These are phyloP conservation scores for Ammodytes dubius DNA, from an alignment of 2,113 vertebrate species.

Conservation along the genomic window DNA sequence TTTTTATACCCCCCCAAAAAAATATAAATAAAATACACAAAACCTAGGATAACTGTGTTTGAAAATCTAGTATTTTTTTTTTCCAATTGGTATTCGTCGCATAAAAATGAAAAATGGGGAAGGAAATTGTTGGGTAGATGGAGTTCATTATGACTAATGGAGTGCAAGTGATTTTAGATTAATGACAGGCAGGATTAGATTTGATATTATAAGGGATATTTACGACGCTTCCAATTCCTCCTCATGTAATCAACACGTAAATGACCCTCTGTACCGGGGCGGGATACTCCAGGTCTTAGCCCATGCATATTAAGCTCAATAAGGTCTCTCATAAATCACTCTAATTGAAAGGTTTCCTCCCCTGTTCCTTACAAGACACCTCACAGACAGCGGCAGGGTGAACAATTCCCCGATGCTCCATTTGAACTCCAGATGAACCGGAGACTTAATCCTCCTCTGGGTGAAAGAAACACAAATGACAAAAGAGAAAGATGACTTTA, in stretches of 20 bases:
- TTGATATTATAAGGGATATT: constrained; percentile 65
- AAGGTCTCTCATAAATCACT: constrained; percentile 96
- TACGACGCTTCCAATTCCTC: constrained; percentile 63
- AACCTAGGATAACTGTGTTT: neutral
- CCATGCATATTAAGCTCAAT: constrained; percentile 80
- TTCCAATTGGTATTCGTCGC: constrained; percentile 49
- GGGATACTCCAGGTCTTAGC: constrained; percentile 61
- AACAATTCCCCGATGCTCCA: constrained; percentile 86
- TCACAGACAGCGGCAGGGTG: constrained; percentile 86
- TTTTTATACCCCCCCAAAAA: constrained; percentile 5
- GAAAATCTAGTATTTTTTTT: constrained; percentile 39
- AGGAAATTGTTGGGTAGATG: constrained; percentile 50
- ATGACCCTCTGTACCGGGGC: constrained; percentile 64
- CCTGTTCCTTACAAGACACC: constrained; percentile 93
- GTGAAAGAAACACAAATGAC: constrained; percentile 59
- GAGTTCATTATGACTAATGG: constrained; percentile 77
- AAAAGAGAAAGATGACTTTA: constrained; percentile 48
- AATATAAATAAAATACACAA: neutral
- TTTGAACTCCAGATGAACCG: constrained; percentile 86
- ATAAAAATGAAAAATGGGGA: constrained; percentile 29
- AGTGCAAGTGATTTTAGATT: constrained; percentile 75
- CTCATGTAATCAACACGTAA: constrained; percentile 77
- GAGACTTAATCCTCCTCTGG: constrained; percentile 63
- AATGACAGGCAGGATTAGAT: constrained; percentile 65
- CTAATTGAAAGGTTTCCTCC: constrained; percentile 95